These are phyloP conservation scores for Colletes gigas DNA, from an alignment of 1,140 invertebrate species.

Conservation along the genomic window DNA sequence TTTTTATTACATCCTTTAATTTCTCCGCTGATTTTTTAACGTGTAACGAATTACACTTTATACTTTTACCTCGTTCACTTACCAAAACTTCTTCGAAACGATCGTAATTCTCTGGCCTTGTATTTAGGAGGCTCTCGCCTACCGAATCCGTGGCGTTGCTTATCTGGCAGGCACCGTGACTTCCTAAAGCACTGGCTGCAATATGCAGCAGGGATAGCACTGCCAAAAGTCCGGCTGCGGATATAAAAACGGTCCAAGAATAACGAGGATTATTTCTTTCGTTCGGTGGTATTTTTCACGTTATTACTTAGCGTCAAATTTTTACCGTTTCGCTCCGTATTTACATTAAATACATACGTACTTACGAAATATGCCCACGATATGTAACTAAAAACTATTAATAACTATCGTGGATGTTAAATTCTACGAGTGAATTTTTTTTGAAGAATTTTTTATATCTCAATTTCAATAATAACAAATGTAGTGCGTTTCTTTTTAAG, in stretches of 20 bases:
- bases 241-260: constrained; percentile 15
- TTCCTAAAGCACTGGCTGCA: constrained; percentile 63
- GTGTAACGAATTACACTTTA: background rate
- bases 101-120: constrained; percentile 71
- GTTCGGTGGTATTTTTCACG: background rate
- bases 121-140: constrained; percentile 70
- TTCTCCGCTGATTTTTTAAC: background rate
- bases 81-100: constrained; percentile 76
- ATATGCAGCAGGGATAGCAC: constrained; percentile 73
- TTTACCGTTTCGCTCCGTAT: no score
- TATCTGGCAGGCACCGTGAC: constrained; percentile 52
- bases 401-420: no score
- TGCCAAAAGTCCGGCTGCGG: constrained; percentile 73
- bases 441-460: no score
- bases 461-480: no score
- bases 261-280: constrained; percentile 1
- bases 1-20: no score
- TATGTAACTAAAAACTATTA: no score
- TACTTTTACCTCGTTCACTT: constrained; percentile 35
- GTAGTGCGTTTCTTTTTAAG: no score
- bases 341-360: background rate
- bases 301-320: constrained; percentile 7
- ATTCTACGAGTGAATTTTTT: no score
- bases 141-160: constrained; percentile 62
- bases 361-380: background rate